These are phyloP conservation scores for Micromesistius poutassou DNA, from an alignment of 2,797 vertebrate genomes.

Conservation along the genomic window DNA sequence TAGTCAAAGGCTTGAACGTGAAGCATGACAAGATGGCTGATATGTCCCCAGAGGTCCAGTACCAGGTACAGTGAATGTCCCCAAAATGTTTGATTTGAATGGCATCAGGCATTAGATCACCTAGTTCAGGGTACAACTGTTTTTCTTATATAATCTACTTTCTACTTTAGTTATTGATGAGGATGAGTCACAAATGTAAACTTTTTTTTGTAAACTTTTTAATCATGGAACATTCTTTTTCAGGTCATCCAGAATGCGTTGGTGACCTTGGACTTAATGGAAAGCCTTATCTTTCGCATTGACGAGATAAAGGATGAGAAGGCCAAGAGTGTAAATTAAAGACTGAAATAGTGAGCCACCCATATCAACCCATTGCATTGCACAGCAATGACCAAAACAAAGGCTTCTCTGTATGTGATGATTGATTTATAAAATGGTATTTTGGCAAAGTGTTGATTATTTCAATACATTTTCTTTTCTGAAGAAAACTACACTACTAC, in stretches of 20 bases:
- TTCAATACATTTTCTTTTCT: not conserved
- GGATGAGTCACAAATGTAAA: not conserved
- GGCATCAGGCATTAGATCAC: not conserved
- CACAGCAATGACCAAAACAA: constrained; percentile 2
- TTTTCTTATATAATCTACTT: not conserved
- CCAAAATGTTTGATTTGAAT: not conserved
- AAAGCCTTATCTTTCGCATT: constrained; percentile 87
- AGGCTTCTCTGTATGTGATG: not conserved
- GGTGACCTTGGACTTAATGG: constrained; percentile 95
- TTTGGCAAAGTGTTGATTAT: not conserved
- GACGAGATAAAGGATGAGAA: constrained; percentile 88
- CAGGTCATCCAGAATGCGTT: constrained; percentile 90
- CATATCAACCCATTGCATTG: not conserved
- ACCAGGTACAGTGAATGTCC: constrained; percentile 58
- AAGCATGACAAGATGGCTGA: constrained; percentile 44
- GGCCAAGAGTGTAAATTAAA: constrained; percentile 61
- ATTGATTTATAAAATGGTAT: not conserved
- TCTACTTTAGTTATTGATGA: not conserved
- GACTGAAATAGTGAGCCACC: not conserved
- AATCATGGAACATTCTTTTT: constrained; percentile 30
- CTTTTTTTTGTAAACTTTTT: no score
- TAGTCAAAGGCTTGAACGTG: constrained; percentile 43
- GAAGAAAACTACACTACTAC: not conserved
- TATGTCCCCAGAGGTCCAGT: constrained; percentile 58
- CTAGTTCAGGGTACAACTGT: not conserved